Percentiles rank a stretch among this genome's conserved stretches.
Conservation (phyloP, 2,888 invertebrate genomes). For the Mythimna loreyi region DNA sequence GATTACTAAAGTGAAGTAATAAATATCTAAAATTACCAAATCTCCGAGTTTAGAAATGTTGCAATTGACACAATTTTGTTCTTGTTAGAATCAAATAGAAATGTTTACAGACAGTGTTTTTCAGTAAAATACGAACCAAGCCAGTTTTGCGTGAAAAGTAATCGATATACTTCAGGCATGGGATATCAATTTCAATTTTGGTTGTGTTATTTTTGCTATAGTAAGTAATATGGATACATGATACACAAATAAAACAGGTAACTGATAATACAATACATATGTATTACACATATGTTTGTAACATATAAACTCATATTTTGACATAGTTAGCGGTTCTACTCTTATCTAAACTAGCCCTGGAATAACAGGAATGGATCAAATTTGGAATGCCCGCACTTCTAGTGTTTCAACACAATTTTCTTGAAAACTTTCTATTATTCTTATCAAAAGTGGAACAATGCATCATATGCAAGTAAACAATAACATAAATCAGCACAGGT, state of each 20-base stretch:
- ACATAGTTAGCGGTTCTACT: too few species aligned
- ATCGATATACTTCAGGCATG: not conserved
- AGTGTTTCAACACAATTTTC: not conserved
- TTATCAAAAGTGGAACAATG: slow-evolving; percentile 27
- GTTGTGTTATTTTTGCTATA: too few species aligned
- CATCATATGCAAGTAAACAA: slow-evolving; percentile 56
- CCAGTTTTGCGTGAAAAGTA: not conserved
- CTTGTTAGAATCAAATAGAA: not conserved
- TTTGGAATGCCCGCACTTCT: too few species aligned
- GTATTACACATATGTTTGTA: too few species aligned
- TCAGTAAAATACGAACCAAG: not conserved
- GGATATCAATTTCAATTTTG: too few species aligned
- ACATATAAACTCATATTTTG: too few species aligned
- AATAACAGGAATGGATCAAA: too few species aligned
- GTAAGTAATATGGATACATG: too few species aligned
- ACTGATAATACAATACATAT: too few species aligned
- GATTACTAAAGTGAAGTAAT: slow-evolving; percentile 7
- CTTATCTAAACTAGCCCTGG: too few species aligned
- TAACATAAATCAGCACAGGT: slow-evolving; percentile 54
- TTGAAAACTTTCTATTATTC: not conserved
- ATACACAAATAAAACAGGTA: too few species aligned
- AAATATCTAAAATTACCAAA: slow-evolving; percentile 3
- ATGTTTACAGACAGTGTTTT: not conserved
- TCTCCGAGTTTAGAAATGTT: not conserved
- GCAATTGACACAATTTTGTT: slow-evolving; percentile 9